Percentiles rank a stretch among this genome's conserved stretches.
phyloP scores from a whole-genome alignment of 2,797 vertebrate genomes.

The Megaceryle alcyon region DNA sequence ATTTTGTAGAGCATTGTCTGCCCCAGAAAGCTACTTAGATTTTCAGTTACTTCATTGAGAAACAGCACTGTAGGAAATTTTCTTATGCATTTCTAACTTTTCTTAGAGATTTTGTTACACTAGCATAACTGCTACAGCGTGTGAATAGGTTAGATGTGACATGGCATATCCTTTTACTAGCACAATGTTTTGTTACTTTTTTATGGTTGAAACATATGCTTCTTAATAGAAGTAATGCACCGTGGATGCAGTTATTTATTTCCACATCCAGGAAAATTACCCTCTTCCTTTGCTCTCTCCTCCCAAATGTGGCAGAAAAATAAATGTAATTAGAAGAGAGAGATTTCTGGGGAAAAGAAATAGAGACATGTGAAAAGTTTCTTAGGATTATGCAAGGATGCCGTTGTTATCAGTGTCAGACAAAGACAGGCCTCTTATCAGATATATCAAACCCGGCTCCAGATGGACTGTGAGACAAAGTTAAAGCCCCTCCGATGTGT shows the following conservation, averaged over 20 bases:
- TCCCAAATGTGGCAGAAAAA: not conserved
- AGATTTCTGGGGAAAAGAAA: rapidly evolving
- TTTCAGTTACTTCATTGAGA: not conserved
- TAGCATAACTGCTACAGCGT: not conserved
- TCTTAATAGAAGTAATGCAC: not conserved
- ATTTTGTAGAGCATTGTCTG: not conserved
- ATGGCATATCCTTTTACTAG: not conserved
- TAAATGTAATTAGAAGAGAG: not conserved
- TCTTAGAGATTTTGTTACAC: not conserved
- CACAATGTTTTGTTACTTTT: not conserved
- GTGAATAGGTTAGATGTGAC: not conserved
- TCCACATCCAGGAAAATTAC: not conserved
- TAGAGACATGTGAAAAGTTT: not conserved
- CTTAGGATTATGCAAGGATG: not conserved
- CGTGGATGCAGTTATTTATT: not conserved
- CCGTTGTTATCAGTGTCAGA: not conserved
- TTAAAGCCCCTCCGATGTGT: not conserved
- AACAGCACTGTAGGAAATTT: not conserved
- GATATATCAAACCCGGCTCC: not conserved
- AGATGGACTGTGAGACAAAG: not conserved
- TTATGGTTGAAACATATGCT: not conserved
- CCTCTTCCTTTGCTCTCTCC: not conserved
- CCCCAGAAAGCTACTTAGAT: not conserved
- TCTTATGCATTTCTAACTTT: not conserved
- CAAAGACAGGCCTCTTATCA: not conserved